Base-by-base conservation (phyloP, 2,797 vertebrate species). In the Siniperca undulata region DNA sequence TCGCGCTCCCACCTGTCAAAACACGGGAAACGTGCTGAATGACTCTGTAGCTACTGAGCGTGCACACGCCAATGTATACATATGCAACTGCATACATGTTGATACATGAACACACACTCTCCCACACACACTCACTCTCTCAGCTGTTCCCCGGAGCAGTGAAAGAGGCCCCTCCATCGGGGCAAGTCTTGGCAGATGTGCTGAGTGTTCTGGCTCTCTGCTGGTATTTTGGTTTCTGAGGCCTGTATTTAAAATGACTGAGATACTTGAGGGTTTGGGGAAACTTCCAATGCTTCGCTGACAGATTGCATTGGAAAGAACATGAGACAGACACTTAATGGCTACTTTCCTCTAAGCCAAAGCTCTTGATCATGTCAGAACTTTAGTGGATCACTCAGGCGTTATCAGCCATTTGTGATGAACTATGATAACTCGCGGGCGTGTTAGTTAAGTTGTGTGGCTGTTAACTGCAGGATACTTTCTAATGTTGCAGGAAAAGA, bases 221-320 rank as follows among this genome's bases (percentile, higher is more conserved):
- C 88, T 86, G 93, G 89, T 90, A 91, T 92, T 94, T 93, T 80
- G 88, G 92, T 90, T 91, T 91, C 81, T 20, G 2, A 88, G 91
- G 91, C 91, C 95, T 95, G 87, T 93, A 94, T 84, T 96, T 96
- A 94, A 94, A 86, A 92, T 94, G 87, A 89, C 91, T 95, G 89
- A 89, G 94, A 95, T 95, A 86, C 82, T 92, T 94, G 68, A 78
- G 87, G 91, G 89, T 93, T 94, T 65, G 36, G 81, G 86, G 87
- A 81, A 68, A 70, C 81, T 85, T 91, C 81, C 84, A 53, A 53
- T 85, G 65, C 85, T 83, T 80, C 36, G 20, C 60, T 70, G 84
- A 91, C 65, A 58, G 86, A 85, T 76, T 9, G 46, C 76, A 67
- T 46, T 62, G 38, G 74, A 74, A 71, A 27, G 69, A 74, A 80